phyloP scores from a whole-genome alignment of 2,888 invertebrate species.

The Drosophila merina region DNA sequence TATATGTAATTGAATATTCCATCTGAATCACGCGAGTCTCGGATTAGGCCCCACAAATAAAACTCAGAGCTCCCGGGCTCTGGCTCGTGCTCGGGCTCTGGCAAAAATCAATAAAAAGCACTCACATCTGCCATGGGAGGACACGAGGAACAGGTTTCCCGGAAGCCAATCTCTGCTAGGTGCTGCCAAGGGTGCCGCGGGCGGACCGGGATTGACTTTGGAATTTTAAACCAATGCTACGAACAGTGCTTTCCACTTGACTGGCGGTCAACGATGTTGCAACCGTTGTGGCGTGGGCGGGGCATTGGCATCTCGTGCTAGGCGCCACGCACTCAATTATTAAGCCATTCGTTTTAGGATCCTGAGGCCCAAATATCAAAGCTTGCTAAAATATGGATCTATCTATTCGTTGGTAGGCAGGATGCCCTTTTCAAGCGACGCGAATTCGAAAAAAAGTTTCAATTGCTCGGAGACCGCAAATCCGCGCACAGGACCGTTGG shows the following conservation, averaged over 20 bases:
- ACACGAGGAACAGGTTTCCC: conserved; percentile 25
- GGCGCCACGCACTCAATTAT: conserved; percentile 46
- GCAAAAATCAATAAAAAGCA: conserved; percentile 70
- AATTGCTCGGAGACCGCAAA: conserved; percentile 1
- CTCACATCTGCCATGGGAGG: conserved; percentile 66
- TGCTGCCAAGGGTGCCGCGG: conserved; percentile 8
- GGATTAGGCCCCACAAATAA: conserved; percentile 41
- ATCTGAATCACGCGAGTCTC: conserved; percentile 76
- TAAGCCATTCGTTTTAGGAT: conserved; percentile 46
- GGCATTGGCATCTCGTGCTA: conserved; percentile 58
- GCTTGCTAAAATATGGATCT: conserved; percentile 33
- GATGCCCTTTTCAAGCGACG: conserved; percentile 16
- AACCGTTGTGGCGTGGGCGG: conserved; percentile 48
- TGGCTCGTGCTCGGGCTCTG: conserved; percentile 33
- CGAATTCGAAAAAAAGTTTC: neutral
- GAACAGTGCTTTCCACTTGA: conserved; percentile 43
- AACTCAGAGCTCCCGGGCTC: conserved; percentile 24
- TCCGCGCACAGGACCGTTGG: conserved; percentile 53
- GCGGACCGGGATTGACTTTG: conserved; percentile 14
- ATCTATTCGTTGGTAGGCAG: conserved; percentile 19
- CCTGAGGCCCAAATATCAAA: neutral
- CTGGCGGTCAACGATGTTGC: conserved; percentile 23
- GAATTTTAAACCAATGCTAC: conserved; percentile 59
- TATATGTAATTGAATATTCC: conserved; percentile 61
- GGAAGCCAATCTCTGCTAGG: conserved; percentile 12